Evolutionary conservation across 1,140 invertebrate species (phyloP).

Genomic region (Atta cephalotes): DNA sequence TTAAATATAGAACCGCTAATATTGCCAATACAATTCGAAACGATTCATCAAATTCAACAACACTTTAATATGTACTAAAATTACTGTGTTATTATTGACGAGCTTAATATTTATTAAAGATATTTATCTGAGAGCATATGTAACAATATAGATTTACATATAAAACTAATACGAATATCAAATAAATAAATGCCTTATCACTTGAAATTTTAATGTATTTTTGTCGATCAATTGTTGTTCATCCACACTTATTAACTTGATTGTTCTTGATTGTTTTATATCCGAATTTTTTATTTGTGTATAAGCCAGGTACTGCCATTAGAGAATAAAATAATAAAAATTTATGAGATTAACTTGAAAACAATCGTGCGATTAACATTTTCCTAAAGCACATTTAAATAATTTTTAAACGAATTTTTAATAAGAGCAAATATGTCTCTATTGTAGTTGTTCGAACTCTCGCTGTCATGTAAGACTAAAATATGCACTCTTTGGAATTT

Average conservation of each 20-base stretch:
- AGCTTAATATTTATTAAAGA: conserved; percentile 66
- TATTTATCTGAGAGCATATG: conserved; percentile 21
- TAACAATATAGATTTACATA: conserved; percentile 62
- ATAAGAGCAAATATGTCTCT: conserved; percentile 17
- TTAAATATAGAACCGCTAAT: neutral
- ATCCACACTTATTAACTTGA: conserved; percentile 46
- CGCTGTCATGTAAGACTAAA: conserved; percentile 71
- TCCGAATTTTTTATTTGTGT: conserved; percentile 56
- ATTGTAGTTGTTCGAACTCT: conserved; percentile 60
- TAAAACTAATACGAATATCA: conserved; percentile 75
- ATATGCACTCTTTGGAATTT: conserved; percentile 70
- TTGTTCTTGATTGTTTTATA: conserved; percentile 35
- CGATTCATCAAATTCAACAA: neutral
- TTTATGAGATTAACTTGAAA: conserved; percentile 41
- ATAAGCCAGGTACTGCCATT: conserved; percentile 71
- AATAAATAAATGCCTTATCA: conserved; percentile 81
- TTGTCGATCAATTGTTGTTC: conserved; percentile 25
- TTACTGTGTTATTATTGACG: conserved; percentile 61
- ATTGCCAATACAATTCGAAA: conserved; percentile 20
- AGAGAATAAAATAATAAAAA: conserved; percentile 58
- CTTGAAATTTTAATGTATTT: conserved; percentile 69
- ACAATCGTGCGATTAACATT: conserved; percentile 48
- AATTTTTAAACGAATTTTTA: conserved; percentile 46
- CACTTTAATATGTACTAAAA: conserved; percentile 45
- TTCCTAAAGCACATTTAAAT: conserved; percentile 40